A percentile compares a stretch with the other conserved stretches of the same genome.
These are phyloP conservation scores for Psilanteris sp. DNA, from an alignment of 1,140 invertebrate species.

Conservation along the genomic window DNA sequence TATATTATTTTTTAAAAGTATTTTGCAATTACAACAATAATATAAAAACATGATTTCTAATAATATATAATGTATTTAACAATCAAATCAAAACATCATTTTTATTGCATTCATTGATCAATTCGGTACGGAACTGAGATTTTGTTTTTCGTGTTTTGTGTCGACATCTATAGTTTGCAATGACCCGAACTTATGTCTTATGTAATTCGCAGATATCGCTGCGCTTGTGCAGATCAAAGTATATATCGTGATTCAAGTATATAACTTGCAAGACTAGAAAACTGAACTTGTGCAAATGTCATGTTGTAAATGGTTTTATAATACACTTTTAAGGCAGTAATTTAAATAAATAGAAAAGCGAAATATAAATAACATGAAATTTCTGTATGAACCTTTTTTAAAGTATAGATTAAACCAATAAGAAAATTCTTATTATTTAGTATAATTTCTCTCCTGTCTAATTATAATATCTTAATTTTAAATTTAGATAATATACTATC, in stretches of 20 bases:
- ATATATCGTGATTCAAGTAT: slow-evolving; percentile 12
- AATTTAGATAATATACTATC: too few relatives aligned
- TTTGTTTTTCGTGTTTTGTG: slow-evolving; percentile 29
- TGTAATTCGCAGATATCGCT: slow-evolving; percentile 38
- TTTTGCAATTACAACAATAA: too few relatives aligned
- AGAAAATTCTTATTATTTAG: too few relatives aligned
- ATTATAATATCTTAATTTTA: too few relatives aligned
- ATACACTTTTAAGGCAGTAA: background rate
- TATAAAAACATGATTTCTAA: too few relatives aligned
- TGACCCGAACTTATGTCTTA: slow-evolving; percentile 59
- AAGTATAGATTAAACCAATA: too few relatives aligned
- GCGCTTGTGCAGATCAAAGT: slow-evolving; percentile 47
- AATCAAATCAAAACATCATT: too few relatives aligned
- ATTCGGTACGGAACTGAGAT: slow-evolving; percentile 29
- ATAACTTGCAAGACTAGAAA: slow-evolving; percentile 29
- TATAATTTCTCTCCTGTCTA: too few relatives aligned
- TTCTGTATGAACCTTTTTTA: too few relatives aligned
- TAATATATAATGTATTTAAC: too few relatives aligned
- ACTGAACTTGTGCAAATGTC: slow-evolving; percentile 10
- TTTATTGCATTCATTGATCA: slow-evolving; percentile 50
- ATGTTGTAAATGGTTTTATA: slow-evolving; percentile 3
- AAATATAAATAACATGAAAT: too few relatives aligned
- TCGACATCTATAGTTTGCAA: slow-evolving; percentile 47
- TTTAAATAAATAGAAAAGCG: slow-evolving; percentile 3
- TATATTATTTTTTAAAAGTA: too few relatives aligned